Conservation (phyloP, 2,113 vertebrate genomes). For the Uria aalge region DNA sequence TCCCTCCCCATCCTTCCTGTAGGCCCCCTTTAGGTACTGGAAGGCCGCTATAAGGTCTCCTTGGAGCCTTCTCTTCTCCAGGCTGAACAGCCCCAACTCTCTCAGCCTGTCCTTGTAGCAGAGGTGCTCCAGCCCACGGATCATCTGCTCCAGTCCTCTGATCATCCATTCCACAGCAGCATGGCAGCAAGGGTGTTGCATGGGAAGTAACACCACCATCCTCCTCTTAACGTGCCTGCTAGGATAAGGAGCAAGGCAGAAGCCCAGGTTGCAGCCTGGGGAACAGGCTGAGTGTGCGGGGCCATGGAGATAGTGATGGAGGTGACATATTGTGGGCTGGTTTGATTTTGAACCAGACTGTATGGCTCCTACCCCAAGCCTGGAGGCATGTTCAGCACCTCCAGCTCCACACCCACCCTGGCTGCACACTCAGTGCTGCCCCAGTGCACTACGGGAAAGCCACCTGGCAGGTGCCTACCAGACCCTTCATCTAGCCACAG, state of each 20-base stretch:
- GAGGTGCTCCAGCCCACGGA: too few relatives aligned
- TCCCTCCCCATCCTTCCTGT: too few relatives aligned
- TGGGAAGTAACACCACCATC: background rate
- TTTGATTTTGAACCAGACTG: background rate
- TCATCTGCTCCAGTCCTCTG: too few relatives aligned
- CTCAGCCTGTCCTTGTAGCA: too few relatives aligned
- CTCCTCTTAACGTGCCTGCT: background rate
- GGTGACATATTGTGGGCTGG: background rate
- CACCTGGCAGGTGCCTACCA: background rate
- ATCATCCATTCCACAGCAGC: background rate
- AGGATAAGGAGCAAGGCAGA: background rate
- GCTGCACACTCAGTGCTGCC: background rate
- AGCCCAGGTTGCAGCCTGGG: background rate
- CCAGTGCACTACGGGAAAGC: background rate
- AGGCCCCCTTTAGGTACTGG: too few relatives aligned
- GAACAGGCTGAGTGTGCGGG: background rate
- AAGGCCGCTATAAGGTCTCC: too few relatives aligned
- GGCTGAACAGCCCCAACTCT: too few relatives aligned
- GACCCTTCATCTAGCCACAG: background rate
- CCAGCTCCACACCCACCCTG: background rate
- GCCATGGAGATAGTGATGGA: background rate
- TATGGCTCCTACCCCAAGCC: background rate
- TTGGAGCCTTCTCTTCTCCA: too few relatives aligned
- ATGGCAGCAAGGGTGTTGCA: accelerated
- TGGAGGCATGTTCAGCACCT: background rate